A percentile compares a stretch with the other conserved stretches of the same genome.
Evolutionary conservation across 2,888 invertebrate genomes (phyloP).

Genomic region (Dynastes hyllus): DNA sequence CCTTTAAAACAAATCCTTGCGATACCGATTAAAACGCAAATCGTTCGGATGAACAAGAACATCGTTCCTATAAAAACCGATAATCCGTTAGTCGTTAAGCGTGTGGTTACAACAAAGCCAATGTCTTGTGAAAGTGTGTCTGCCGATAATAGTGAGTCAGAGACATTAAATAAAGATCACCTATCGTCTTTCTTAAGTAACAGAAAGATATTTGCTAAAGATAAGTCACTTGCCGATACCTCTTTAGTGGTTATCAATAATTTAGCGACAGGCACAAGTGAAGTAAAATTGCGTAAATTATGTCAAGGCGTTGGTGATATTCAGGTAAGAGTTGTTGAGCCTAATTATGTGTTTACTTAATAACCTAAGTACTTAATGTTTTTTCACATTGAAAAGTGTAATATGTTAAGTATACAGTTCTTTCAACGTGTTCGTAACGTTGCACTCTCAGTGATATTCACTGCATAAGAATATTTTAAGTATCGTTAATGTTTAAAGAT

Average conservation of each 20-base stretch:
- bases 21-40: constrained; percentile 7
- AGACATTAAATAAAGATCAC: constrained; percentile 54
- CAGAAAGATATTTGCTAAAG: constrained; percentile 63
- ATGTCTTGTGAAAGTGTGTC: constrained; percentile 44
- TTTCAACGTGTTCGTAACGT: constrained; percentile 16
- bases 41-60: constrained; percentile 30
- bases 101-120: constrained; percentile 36
- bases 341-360: constrained; percentile 42
- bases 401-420: constrained; percentile 38
- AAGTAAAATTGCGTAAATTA: constrained; percentile 71
- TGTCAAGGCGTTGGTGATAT: constrained; percentile 72
- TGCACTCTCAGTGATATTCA: constrained; percentile 6
- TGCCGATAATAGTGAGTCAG: constrained; percentile 41
- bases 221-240: constrained; percentile 63
- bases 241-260: constrained; percentile 72
- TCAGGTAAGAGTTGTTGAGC: constrained; percentile 68
- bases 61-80: constrained; percentile 50
- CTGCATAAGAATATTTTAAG: constrained; percentile 1
- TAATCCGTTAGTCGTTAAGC: constrained; percentile 35
- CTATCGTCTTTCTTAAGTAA: constrained; percentile 61
- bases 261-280: constrained; percentile 71
- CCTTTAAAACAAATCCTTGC: neutral
- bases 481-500: constrained; percentile 30
- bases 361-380: constrained; percentile 30
- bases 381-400: constrained; percentile 30